Base-by-base conservation (phyloP, 2,888 invertebrate genomes). In the Chymomyza procnemis region DNA sequence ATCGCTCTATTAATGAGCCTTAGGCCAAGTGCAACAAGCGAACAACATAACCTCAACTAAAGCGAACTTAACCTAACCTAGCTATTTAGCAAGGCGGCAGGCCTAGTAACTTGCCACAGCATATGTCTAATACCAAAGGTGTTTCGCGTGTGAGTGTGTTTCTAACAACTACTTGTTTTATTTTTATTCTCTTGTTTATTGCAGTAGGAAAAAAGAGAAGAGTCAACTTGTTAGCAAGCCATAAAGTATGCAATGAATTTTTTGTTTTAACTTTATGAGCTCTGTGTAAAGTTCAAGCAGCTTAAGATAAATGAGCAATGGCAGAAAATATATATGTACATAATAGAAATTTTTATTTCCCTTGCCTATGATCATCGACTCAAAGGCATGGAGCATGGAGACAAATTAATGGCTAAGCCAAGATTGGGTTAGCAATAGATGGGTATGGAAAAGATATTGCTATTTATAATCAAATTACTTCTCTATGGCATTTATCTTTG, bases 1-100 rank as follows among this genome's bases (percentile, higher is more conserved):
- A 87, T 83, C 76, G 79, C 71, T 71, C 76, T 69, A 85, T 85
- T 85, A 85, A 87, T 85, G 78, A 83, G 87, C 83, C 87, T 75
- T 66, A 73, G 85, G 87, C 87, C 85, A 85, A 87, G 85, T 87
- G 85, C 87, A 87, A 85, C 83, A 85, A 82, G 81, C 81, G 75
- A 83, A 72, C 76, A 76, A 78, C 80, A 76, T 82, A 85, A 82
- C 83, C 75, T 67, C 67, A 26, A 26, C 26, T 26, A 4, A 26
- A 72, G 77, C 83, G 74, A 71, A 65, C 64, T 30, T 64, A 74
- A 69, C 60, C 70, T 65, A 67, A 58, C 67, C 73, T 46, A 65
- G 66, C 74, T 74, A 74, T 76, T 84, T 74, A 73, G 65, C 58
- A 46, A 67, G 54, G 22, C 21, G 54, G 18, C 19, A 8, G 54